Evolutionary conservation across 1,140 invertebrate genomes (phyloP), one percentile per base, ranked within the genome.

Genomic region (Sycophila sp.): DNA sequence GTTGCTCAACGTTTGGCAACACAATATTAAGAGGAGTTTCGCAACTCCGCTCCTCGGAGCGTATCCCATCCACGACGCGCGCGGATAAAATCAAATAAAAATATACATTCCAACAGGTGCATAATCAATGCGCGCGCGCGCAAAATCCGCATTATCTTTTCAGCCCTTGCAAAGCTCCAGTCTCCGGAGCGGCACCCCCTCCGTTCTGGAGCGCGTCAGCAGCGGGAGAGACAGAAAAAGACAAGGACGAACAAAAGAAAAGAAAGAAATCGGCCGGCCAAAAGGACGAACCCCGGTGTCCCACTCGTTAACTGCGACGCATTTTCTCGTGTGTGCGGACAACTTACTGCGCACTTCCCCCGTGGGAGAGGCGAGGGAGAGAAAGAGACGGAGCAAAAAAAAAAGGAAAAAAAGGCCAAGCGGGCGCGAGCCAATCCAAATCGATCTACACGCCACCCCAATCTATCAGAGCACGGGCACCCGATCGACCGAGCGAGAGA

Each of bases 31-130:
- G n/a, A n/a, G n/a, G n/a, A n/a, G n/a, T n/a, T n/a, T n/a, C n/a
- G n/a, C n/a, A n/a, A n/a, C n/a, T n/a, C n/a, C n/a, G n/a, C n/a
- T n/a, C n/a, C n/a, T n/a, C n/a, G n/a, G n/a, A n/a, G n/a, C n/a
- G n/a, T n/a, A n/a, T n/a, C n/a, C n/a, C n/a, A n/a, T n/a, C n/a
- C n/a, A n/a, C n/a, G n/a, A n/a, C n/a, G n/a, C n/a, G n/a, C n/a
- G n/a, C n/a, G n/a, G n/a, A n/a, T n/a, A 53, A 51, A 53, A 15
- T 32, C 28, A 28, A n/a, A 30, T 13, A 42, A 69, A 53, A 53
- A 17, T 69, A n/a, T n/a, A 51, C 67, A 69, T 42, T 62, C 42
- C 58, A 62, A 69, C 67, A 62, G 58, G 67, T 69, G 67, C 34
- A 40, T 51, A 51, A 69, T 69, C 56, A 26, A 69, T 40, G 45